These are phyloP conservation scores for Vulpes vulpes DNA, from an alignment of 2,113 vertebrate genomes.

Conservation along the genomic window DNA sequence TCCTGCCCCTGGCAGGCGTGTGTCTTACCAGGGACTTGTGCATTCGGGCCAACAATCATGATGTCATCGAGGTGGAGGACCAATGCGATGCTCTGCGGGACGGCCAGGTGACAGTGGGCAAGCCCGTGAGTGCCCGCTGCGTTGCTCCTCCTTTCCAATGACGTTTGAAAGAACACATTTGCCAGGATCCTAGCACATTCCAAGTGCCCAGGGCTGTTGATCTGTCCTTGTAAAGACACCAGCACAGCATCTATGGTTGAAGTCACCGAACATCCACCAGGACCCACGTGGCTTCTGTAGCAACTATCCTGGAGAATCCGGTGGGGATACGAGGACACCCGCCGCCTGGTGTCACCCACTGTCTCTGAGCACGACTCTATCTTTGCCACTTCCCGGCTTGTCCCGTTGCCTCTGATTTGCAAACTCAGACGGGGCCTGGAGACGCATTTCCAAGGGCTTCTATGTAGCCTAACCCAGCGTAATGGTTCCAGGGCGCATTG, in stretches of 20 bases:
- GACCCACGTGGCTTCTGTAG: neutral
- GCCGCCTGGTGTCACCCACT: rapidly evolving
- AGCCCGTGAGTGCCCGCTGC: neutral
- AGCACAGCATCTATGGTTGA: no score
- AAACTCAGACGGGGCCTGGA: neutral
- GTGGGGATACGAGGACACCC: neutral
- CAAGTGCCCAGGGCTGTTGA: no score
- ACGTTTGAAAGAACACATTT: neutral
- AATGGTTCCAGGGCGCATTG: neutral
- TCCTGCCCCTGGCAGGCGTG: neutral
- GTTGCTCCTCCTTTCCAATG: neutral
- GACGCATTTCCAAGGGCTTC: neutral
- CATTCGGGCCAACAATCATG: rapidly evolving
- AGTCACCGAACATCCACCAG: rapidly evolving
- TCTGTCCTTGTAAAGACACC: neutral
- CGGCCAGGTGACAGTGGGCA: neutral
- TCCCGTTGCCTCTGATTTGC: rapidly evolving
- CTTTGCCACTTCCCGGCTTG: neutral
- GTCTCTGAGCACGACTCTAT: rapidly evolving
- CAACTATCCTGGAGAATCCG: neutral
- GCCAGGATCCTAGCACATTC: no score
- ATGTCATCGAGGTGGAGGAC: rapidly evolving
- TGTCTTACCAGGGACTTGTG: neutral
- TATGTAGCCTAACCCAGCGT: neutral
- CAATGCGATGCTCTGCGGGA: neutral